A percentile compares a stretch with the other conserved stretches of the same genome.
These are phyloP conservation scores for Dynastes grantii DNA, from an alignment of 2,888 invertebrate species.

Conservation along the genomic window DNA sequence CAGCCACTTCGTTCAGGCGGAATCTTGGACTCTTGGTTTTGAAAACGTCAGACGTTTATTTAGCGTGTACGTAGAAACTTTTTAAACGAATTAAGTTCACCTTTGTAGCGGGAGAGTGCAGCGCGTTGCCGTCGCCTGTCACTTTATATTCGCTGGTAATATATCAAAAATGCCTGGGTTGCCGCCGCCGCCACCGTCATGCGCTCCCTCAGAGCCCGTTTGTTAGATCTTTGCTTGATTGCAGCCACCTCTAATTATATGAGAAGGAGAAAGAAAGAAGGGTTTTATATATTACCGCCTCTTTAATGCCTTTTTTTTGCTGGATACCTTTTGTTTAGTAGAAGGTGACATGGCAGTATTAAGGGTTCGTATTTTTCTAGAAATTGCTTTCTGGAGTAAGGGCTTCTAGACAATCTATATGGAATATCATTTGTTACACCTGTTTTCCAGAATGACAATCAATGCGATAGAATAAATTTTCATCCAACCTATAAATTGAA, in stretches of 20 bases:
- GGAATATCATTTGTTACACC: too few species aligned
- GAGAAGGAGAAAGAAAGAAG: background rate
- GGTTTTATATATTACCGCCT: too few species aligned
- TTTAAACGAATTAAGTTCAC: slow-evolving; percentile 23
- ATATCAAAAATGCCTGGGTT: slow-evolving; percentile 12
- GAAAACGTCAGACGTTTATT: slow-evolving; percentile 2
- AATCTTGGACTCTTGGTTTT: slow-evolving; percentile 1
- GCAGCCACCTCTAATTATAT: slow-evolving; percentile 16
- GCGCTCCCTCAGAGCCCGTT: too few species aligned
- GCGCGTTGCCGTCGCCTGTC: slow-evolving; percentile 12
- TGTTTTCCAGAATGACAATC: too few species aligned
- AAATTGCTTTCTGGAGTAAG: too few species aligned
- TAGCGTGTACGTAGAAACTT: background rate
- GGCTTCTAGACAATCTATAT: too few species aligned
- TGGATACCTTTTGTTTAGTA: too few species aligned
- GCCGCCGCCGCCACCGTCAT: background rate
- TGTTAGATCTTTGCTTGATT: slow-evolving; percentile 13
- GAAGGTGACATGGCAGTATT: too few species aligned
- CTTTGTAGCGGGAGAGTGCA: background rate
- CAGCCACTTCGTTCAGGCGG: background rate
- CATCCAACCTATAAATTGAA: too few species aligned
- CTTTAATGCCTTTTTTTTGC: too few species aligned
- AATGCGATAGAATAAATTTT: too few species aligned
- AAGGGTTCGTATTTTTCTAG: too few species aligned
- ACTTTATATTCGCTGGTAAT: slow-evolving; percentile 14